Evolutionary conservation across 2,113 vertebrate species (phyloP).

Genomic region (Larimichthys polyactis): DNA sequence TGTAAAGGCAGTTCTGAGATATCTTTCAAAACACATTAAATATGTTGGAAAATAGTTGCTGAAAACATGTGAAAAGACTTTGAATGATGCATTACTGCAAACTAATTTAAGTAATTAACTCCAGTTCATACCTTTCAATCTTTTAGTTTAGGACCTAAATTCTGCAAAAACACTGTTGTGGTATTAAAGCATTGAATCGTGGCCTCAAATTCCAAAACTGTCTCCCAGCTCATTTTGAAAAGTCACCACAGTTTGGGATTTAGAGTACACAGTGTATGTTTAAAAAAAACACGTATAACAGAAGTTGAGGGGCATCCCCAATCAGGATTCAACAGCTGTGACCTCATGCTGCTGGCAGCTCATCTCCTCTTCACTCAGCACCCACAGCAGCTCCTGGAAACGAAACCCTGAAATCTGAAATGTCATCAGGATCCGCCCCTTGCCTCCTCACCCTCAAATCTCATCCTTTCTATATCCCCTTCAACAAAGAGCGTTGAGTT

Average conservation of each 20-base stretch:
- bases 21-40: too few species aligned
- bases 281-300: not conserved
- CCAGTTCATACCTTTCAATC: too few species aligned
- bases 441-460: constrained; percentile 41
- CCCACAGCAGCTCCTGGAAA: constrained; percentile 58
- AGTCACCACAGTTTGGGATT: not conserved
- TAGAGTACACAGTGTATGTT: not conserved
- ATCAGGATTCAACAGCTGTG: constrained; percentile 32
- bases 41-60: too few species aligned
- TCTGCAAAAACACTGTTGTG: not conserved
- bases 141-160: not conserved
- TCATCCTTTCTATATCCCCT: constrained; percentile 28
- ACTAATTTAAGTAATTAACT: too few species aligned
- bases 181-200: not conserved
- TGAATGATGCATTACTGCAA: too few species aligned
- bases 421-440: constrained; percentile 58
- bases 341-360: constrained; percentile 53
- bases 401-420: constrained; percentile 66
- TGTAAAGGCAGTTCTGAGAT: too few species aligned
- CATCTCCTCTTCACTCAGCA: constrained; percentile 74
- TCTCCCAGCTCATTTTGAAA: not conserved
- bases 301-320: constrained; percentile 31
- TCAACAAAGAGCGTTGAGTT: constrained; percentile 56
- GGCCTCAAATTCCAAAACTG: not conserved
- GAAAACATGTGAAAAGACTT: too few species aligned